Evolutionary conservation across 2,113 vertebrate genomes (phyloP).

Genomic region (Vombatus ursinus): DNA sequence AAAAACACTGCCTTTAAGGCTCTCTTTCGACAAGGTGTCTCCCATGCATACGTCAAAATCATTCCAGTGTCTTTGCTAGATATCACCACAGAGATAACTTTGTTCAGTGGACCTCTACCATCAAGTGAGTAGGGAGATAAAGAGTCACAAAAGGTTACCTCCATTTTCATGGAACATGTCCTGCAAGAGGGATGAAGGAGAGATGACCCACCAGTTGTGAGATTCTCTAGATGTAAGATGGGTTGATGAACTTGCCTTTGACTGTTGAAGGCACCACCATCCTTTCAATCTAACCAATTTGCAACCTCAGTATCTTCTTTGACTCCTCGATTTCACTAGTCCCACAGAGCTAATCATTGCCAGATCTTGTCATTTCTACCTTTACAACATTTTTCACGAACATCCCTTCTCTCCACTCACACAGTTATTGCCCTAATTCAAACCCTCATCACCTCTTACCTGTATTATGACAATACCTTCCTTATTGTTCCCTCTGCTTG

Average conservation of each 20-base stretch:
- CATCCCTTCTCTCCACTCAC: neutral
- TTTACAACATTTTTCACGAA: neutral
- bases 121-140: neutral
- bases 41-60: too few relatives aligned
- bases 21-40: too few relatives aligned
- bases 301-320: neutral
- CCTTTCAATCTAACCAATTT: too few relatives aligned
- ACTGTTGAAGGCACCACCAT: neutral
- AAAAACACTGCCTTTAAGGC: too few relatives aligned
- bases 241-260: neutral
- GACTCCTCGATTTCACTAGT: neutral
- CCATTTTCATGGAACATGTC: neutral
- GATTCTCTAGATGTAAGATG: neutral
- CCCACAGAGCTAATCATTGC: neutral
- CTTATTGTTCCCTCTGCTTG: neutral
- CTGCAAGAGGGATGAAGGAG: neutral
- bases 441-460: neutral
- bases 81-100: too few relatives aligned
- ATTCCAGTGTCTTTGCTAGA: too few relatives aligned
- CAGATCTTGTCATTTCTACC: neutral
- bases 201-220: neutral
- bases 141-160: neutral
- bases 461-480: neutral
- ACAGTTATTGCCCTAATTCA: neutral
- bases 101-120: too few relatives aligned